Conservation (phyloP, 2,113 vertebrate species). For the Lepidiolamprologus cunningtoni region DNA sequence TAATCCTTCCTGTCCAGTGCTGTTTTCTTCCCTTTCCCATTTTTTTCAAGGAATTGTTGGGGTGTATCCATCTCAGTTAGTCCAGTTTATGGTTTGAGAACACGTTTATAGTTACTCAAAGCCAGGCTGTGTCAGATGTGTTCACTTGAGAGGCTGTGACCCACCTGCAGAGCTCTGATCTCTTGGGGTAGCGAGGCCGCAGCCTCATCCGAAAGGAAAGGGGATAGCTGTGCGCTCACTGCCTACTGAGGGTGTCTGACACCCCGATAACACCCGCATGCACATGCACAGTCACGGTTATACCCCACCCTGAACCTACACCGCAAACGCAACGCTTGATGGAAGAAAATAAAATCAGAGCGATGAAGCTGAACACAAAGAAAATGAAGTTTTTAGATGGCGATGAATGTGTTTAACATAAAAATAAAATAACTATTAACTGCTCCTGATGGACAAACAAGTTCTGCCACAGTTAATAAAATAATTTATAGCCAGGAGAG, state of each 20-base stretch:
- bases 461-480: not conserved
- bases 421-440: not conserved
- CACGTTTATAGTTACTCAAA: slow-evolving; percentile 33
- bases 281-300: not conserved
- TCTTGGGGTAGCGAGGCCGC: not conserved
- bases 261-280: not conserved
- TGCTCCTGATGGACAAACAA: not conserved
- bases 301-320: not conserved
- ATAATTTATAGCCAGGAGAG: not conserved
- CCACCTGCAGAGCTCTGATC: slow-evolving; percentile 6
- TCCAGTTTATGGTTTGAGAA: not conserved
- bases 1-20: slow-evolving; percentile 8
- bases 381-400: not conserved
- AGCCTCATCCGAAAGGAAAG: slow-evolving; percentile 1
- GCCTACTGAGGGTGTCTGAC: slow-evolving; percentile 8
- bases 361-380: not conserved
- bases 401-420: not conserved
- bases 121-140: not conserved
- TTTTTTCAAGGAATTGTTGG: not conserved
- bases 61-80: not conserved
- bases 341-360: not conserved
- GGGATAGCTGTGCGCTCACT: slow-evolving; percentile 17
- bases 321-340: not conserved
- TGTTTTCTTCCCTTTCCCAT: not conserved
- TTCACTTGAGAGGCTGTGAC: slow-evolving; percentile 45